These are phyloP conservation scores for Drosophila lini DNA, from an alignment of 1,140 invertebrate species.

Conservation along the genomic window DNA sequence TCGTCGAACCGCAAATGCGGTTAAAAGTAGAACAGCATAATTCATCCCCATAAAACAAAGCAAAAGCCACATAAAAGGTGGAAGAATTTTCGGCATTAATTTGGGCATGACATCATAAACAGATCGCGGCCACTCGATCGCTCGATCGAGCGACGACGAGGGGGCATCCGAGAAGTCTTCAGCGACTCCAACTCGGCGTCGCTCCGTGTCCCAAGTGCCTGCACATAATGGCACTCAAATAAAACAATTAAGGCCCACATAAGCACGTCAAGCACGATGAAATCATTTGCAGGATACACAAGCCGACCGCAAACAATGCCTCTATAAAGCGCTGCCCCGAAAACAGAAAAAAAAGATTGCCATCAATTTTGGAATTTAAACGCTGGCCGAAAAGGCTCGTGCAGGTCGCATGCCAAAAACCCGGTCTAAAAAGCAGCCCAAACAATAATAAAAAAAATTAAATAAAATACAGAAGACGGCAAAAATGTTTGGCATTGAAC, in stretches of 20 bases:
- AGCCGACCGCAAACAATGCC: conserved; percentile 35
- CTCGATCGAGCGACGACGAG: conserved; percentile 1
- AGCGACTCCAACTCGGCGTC: conserved; percentile 18
- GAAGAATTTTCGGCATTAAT: conserved; percentile 57
- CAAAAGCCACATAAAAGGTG: conserved; percentile 52
- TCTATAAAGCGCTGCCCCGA: conserved; percentile 57
- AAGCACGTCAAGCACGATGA: conserved; percentile 76
- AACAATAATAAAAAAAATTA: conserved; percentile 20
- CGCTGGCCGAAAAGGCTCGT: conserved; percentile 64
- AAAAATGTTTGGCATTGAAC: conserved; percentile 78
- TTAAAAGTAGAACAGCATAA: conserved; percentile 74
- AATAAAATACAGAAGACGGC: conserved; percentile 43
- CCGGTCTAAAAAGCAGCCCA: conserved; percentile 25
- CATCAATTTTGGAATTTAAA: conserved; percentile 67
- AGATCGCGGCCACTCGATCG: conserved; percentile 62
- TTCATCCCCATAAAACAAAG: conserved; percentile 54
- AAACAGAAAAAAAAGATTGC: conserved; percentile 53
- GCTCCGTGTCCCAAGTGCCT: conserved; percentile 59
- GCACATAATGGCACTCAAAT: conserved; percentile 82
- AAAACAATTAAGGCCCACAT: conserved; percentile 81
- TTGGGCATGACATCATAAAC: conserved; percentile 78
- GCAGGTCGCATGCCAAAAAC: conserved; percentile 77
- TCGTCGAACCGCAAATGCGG: conserved; percentile 63
- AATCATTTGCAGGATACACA: conserved; percentile 76
- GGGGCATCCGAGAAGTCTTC: conserved; percentile 17